A percentile compares a stretch with the other conserved stretches of the same genome.
Evolutionary conservation across 2,888 invertebrate genomes (phyloP).

Genomic region (Fragum whitleyi): DNA sequence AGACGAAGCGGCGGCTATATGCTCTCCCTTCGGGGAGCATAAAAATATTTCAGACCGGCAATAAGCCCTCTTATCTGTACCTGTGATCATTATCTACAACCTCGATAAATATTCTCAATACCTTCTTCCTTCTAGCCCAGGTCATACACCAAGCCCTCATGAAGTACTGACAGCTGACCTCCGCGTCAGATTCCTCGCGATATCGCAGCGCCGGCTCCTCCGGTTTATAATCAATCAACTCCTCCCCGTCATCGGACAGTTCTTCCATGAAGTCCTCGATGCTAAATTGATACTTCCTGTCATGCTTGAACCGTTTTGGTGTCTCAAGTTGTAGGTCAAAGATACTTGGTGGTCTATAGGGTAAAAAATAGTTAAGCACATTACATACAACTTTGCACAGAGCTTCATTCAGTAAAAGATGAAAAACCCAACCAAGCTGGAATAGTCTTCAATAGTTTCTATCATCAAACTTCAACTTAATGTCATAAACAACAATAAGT

Average conservation of each 20-base stretch:
- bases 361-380: not conserved
- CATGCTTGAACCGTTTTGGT: slow-evolving; percentile 37
- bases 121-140: slow-evolving; percentile 72
- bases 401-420: too few relatives aligned
- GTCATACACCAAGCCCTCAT: slow-evolving; percentile 69
- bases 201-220: slow-evolving; percentile 49
- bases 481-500: too few relatives aligned
- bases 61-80: too few relatives aligned
- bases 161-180: slow-evolving; percentile 53
- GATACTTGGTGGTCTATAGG: slow-evolving; percentile 48
- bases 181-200: slow-evolving; percentile 41
- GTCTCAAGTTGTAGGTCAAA: slow-evolving; percentile 40
- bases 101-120: too few relatives aligned
- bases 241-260: slow-evolving; percentile 57
- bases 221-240: slow-evolving; percentile 51
- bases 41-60: too few relatives aligned
- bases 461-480: too few relatives aligned
- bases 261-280: slow-evolving; percentile 32
- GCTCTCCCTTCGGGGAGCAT: too few relatives aligned
- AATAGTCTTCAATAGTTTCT: too few relatives aligned
- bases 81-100: too few relatives aligned
- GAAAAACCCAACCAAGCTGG: too few relatives aligned
- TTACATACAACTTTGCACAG: too few relatives aligned
- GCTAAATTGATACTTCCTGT: not conserved
- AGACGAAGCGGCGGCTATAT: too few relatives aligned